phyloP scores from a whole-genome alignment of 2,797 vertebrate genomes.

The Myotis planiceps region DNA sequence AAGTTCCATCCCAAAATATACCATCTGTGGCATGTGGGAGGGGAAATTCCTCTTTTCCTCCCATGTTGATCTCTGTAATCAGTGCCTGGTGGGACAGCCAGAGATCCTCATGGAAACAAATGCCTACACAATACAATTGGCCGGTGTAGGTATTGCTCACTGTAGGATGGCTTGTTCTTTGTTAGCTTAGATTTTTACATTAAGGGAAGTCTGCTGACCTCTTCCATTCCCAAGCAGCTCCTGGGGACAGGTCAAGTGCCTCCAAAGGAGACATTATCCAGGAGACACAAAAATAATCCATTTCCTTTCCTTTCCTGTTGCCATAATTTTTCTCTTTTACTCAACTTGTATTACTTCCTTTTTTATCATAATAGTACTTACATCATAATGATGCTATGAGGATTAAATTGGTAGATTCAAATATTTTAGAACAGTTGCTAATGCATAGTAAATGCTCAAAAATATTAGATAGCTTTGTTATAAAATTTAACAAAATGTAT shows the following conservation, averaged over 20 bases:
- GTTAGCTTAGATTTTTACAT: background rate
- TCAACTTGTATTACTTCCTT: background rate
- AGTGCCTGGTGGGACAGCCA: background rate
- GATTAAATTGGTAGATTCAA: background rate
- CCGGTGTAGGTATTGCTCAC: background rate
- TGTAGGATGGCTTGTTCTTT: background rate
- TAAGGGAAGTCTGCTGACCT: background rate
- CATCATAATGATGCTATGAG: background rate
- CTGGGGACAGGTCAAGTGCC: background rate
- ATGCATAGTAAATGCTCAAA: background rate
- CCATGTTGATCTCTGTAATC: background rate
- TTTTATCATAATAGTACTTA: background rate
- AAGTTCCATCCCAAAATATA: background rate
- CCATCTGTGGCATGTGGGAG: background rate
- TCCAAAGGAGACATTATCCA: background rate
- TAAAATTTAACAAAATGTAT: background rate
- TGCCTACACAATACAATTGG: rapidly evolving
- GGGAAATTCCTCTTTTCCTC: background rate
- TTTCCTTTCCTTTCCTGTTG: background rate
- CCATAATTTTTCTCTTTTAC: background rate
- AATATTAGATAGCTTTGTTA: background rate
- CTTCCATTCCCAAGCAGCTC: rapidly evolving
- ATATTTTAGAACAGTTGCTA: background rate
- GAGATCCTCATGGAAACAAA: rapidly evolving
- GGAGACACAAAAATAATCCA: background rate